These are phyloP conservation scores for Poicephalus meyeri DNA, from an alignment of 2,113 vertebrate genomes.

Conservation along the genomic window DNA sequence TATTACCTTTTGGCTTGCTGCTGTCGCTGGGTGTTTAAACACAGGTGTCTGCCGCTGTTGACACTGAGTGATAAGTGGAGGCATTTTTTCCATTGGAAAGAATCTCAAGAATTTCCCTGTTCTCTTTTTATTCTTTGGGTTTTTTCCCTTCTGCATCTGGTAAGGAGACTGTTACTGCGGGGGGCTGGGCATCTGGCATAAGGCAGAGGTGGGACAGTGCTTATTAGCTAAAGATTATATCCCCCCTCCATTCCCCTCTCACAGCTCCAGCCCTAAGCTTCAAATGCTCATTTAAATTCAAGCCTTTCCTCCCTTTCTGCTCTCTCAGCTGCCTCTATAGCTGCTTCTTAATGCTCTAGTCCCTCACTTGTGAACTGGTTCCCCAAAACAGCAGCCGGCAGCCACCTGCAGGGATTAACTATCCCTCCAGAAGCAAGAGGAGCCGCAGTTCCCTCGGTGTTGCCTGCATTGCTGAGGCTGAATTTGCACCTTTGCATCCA, in stretches of 20 bases:
- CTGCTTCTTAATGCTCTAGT: background rate
- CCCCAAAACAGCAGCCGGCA: background rate
- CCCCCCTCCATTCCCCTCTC: background rate
- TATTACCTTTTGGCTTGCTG: slow-evolving; percentile 29
- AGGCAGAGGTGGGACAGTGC: background rate
- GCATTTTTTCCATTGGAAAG: slow-evolving; percentile 70
- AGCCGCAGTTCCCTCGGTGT: rapidly evolving
- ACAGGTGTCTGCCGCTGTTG: slow-evolving; percentile 63
- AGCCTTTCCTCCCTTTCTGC: background rate
- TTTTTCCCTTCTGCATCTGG: background rate
- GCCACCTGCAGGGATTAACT: background rate
- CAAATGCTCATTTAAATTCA: background rate
- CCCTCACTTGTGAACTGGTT: background rate
- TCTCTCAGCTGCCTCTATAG: background rate
- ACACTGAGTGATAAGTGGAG: slow-evolving; percentile 65
- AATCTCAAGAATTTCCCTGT: slow-evolving; percentile 68
- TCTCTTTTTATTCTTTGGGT: slow-evolving; percentile 34
- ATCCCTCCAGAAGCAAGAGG: background rate
- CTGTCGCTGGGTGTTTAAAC: background rate
- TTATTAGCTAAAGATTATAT: background rate
- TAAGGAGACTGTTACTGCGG: background rate
- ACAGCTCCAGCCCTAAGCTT: background rate
- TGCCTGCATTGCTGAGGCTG: background rate
- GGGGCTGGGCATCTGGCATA: background rate
- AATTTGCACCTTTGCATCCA: background rate